A percentile compares a stretch with the other conserved stretches of the same genome.
These are phyloP conservation scores for Cryptophagus acutangulus DNA, from an alignment of 2,888 invertebrate species.

Conservation along the genomic window DNA sequence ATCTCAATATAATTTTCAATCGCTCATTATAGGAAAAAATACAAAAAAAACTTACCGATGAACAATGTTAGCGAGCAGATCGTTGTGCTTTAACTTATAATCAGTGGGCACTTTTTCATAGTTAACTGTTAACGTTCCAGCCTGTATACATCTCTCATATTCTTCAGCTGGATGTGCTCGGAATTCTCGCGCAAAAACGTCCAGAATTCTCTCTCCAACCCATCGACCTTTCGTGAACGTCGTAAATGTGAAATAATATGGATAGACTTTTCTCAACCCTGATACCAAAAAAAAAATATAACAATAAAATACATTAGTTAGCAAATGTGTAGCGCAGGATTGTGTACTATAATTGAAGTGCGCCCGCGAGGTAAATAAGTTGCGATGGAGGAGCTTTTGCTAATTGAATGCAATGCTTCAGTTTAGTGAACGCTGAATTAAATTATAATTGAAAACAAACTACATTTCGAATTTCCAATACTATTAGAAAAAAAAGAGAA, in stretches of 20 bases:
- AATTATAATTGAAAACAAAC: no score
- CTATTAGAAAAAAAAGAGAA: no score
- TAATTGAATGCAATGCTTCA: no score
- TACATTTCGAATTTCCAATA: no score
- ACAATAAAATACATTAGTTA: no score
- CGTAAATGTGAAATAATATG: constrained; percentile 94
- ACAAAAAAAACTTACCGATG: constrained; percentile 73
- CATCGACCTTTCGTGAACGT: constrained; percentile 95
- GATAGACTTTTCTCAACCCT: constrained; percentile 94
- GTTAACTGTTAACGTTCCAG: constrained; percentile 89
- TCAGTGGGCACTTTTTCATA: constrained; percentile 87
- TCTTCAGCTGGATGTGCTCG: constrained; percentile 90
- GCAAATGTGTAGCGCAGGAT: no score
- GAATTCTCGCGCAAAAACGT: constrained; percentile 91
- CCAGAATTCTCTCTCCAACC: constrained; percentile 89
- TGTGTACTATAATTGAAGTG: no score
- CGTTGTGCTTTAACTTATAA: constrained; percentile 89
- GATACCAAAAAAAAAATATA: constrained; percentile 37
- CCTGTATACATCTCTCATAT: constrained; percentile 85
- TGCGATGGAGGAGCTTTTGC: no score
- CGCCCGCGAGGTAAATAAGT: no score
- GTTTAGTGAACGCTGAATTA: no score
- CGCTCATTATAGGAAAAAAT: no score
- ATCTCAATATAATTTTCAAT: no score
- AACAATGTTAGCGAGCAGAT: constrained; percentile 85